These are phyloP conservation scores for Hylia prasina DNA, from an alignment of 2,113 vertebrate species.

Conservation along the genomic window DNA sequence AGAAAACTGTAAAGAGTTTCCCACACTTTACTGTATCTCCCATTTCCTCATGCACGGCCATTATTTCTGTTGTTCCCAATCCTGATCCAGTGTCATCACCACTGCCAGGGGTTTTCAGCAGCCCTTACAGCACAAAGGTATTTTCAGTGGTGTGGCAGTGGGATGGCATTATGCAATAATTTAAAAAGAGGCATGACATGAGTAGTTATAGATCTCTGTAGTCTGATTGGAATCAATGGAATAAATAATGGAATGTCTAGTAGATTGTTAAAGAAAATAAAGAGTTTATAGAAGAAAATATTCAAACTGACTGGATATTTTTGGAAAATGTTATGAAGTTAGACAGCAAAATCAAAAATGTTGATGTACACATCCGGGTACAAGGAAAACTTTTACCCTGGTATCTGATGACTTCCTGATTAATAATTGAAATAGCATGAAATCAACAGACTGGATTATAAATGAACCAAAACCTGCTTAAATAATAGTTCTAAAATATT, in stretches of 20 bases:
- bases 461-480: not conserved
- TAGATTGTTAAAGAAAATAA: not conserved
- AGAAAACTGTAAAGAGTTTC: not conserved
- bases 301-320: not conserved
- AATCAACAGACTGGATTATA: not conserved
- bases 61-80: not conserved
- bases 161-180: not conserved
- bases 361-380: not conserved
- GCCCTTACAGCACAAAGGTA: not conserved
- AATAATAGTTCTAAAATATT: not conserved
- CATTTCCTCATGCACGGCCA: not conserved
- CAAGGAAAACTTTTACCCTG: not conserved
- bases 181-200: not conserved
- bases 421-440: not conserved
- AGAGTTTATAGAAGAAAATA: not conserved
- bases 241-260: not conserved
- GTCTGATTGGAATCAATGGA: not conserved
- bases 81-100: not conserved
- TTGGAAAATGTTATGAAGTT: not conserved
- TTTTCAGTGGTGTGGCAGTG: not conserved
- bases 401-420: not conserved
- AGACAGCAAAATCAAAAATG: not conserved
- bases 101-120: not conserved
- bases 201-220: not conserved
- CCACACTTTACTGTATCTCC: not conserved